These are phyloP conservation scores for Chalcis sispes DNA, from an alignment of 2,888 invertebrate species.

Conservation along the genomic window DNA sequence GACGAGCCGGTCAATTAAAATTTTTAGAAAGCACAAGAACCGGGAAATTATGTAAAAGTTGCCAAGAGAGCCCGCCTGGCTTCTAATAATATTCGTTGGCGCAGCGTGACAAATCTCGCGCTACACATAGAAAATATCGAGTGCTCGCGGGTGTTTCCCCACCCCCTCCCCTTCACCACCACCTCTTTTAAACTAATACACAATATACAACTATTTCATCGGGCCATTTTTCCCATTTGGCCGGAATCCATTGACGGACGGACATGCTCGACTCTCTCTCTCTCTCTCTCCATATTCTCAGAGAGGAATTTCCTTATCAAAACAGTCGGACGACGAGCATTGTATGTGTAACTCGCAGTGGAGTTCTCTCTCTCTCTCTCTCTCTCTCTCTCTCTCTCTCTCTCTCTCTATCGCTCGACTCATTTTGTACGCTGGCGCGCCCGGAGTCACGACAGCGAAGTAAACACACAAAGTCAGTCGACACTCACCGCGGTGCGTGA, in stretches of 20 bases:
- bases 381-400: constrained; percentile 18
- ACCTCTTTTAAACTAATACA: no score
- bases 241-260: constrained; percentile 12
- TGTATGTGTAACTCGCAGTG: no score
- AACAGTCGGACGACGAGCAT: constrained; percentile 4
- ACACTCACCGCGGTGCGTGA: constrained; percentile 63
- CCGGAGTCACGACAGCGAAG: constrained; percentile 39
- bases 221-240: constrained; percentile 7
- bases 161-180: no score
- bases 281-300: neutral
- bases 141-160: no score
- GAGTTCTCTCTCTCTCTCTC: constrained; percentile 3
- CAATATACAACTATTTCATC: no score
- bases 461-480: constrained; percentile 65
- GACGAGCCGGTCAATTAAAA: no score
- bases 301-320: constrained; percentile 52
- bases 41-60: constrained; percentile 15
- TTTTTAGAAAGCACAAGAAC: neutral
- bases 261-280: neutral
- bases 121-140: no score
- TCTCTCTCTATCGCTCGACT: constrained; percentile 2
- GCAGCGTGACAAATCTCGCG: no score
- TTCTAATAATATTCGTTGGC: constrained; percentile 34
- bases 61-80: neutral
- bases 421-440: constrained; percentile 12